Evolutionary conservation across 2,888 invertebrate species (phyloP).

Genomic region (Melolontha melolontha): DNA sequence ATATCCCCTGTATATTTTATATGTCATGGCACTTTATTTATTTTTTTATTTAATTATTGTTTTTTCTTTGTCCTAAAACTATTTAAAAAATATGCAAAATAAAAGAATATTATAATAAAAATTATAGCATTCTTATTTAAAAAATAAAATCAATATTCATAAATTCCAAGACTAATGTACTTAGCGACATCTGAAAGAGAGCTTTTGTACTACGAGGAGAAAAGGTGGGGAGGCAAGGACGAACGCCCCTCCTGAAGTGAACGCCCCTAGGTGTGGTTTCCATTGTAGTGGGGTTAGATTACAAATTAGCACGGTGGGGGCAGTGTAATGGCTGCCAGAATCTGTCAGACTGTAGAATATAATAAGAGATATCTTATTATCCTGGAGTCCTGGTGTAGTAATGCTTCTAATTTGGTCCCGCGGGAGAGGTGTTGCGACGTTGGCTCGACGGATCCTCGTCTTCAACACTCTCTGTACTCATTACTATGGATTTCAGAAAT

Average conservation of each 20-base stretch:
- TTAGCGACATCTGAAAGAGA: constrained; percentile 30
- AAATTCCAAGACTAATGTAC: constrained; percentile 1
- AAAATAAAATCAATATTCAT: not conserved
- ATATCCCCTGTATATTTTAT: too few relatives aligned
- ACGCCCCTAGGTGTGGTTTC: constrained; percentile 45
- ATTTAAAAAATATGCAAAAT: too few relatives aligned
- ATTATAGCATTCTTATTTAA: not conserved
- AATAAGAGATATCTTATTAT: constrained; percentile 65
- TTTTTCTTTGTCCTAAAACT: too few relatives aligned
- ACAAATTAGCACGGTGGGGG: constrained; percentile 59
- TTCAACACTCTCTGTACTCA: constrained; percentile 38
- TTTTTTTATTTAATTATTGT: too few relatives aligned
- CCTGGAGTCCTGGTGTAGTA: constrained; percentile 61
- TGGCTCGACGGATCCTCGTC: constrained; percentile 33
- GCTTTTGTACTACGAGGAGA: constrained; percentile 5
- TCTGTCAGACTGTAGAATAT: constrained; percentile 62
- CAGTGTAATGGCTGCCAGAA: constrained; percentile 64
- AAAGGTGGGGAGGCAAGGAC: constrained; percentile 15
- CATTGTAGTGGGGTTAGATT: constrained; percentile 56
- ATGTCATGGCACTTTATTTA: too few relatives aligned
- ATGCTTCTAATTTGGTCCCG: constrained; percentile 65
- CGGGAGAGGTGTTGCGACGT: constrained; percentile 51
- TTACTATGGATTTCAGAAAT: constrained; percentile 42
- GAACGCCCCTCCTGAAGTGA: constrained; percentile 32
- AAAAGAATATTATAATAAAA: not conserved